These are phyloP conservation scores for Caenorhabditis tropicalis DNA, from an alignment of 1,140 invertebrate species.

Conservation along the genomic window DNA sequence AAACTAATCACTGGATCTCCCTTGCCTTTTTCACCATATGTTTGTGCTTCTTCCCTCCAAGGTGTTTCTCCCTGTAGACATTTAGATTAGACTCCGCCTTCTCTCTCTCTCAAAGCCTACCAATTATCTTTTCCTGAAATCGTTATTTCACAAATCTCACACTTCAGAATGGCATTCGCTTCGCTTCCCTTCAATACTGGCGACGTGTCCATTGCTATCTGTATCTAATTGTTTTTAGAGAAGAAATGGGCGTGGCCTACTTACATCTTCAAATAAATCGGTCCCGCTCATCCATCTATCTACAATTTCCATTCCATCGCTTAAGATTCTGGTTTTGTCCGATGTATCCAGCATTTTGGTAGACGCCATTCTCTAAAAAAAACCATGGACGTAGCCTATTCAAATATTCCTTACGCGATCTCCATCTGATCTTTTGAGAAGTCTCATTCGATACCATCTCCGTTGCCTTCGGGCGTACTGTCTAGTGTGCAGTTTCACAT, in stretches of 20 bases:
- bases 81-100: not conserved
- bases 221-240: not conserved
- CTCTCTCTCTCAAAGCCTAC: not conserved
- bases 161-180: not conserved
- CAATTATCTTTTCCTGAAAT: slow-evolving; percentile 39
- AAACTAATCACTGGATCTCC: no score
- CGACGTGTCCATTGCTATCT: not conserved
- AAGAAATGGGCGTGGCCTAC: not conserved
- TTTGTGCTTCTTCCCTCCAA: slow-evolving; percentile 37
- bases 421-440: not conserved
- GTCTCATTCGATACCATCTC: slow-evolving; percentile 27
- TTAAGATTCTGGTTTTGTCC: slow-evolving; percentile 30
- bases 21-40: not conserved
- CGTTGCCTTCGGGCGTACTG: slow-evolving; percentile 49
- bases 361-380: slow-evolving; percentile 37
- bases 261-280: slow-evolving; percentile 10
- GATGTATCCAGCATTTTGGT: slow-evolving; percentile 41
- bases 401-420: not conserved
- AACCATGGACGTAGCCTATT: not conserved
- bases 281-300: slow-evolving; percentile 39
- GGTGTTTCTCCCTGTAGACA: not conserved
- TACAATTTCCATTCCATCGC: slow-evolving; percentile 36
- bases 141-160: slow-evolving; percentile 17
- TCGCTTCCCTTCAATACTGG: not conserved
- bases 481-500: slow-evolving; percentile 47